A percentile compares a stretch with the other conserved stretches of the same genome.
These are phyloP conservation scores for Sebastes hopkinsi DNA, from an alignment of 2,797 vertebrate genomes.

Conservation along the genomic window DNA sequence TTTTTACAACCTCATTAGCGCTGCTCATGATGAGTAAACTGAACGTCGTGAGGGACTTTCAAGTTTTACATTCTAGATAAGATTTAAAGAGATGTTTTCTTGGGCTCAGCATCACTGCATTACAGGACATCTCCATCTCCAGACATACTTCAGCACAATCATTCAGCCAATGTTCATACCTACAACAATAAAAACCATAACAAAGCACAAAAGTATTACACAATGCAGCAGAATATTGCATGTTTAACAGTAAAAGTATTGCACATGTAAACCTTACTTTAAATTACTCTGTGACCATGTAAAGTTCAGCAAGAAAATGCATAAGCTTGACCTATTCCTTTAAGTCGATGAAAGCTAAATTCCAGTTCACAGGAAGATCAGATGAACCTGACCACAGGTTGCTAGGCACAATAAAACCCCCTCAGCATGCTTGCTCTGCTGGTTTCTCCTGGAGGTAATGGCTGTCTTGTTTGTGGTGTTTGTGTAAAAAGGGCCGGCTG, in stretches of 20 bases:
- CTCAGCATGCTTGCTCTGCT: neutral
- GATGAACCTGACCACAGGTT: neutral
- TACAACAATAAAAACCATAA: rapidly evolving
- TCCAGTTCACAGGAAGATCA: neutral
- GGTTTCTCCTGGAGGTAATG: neutral
- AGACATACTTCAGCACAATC: too few relatives aligned
- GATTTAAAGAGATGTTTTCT: too few relatives aligned
- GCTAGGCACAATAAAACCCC: neutral
- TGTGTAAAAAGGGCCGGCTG: constrained; percentile 1
- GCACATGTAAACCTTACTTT: neutral
- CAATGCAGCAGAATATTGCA: neutral
- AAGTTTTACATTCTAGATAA: too few relatives aligned
- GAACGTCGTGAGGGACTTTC: too few relatives aligned
- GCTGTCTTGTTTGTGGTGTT: constrained; percentile 3
- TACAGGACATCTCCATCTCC: too few relatives aligned
- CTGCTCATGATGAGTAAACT: too few relatives aligned
- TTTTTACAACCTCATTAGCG: too few relatives aligned
- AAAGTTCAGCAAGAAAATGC: neutral
- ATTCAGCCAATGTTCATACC: neutral
- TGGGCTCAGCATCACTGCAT: too few relatives aligned
- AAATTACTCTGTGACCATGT: neutral
- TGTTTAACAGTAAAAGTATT: neutral
- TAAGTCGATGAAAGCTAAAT: neutral
- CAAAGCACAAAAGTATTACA: neutral
- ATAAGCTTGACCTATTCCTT: neutral